Conservation (phyloP, 2,888 invertebrate species). For the Ecdyonurus torrentis region DNA sequence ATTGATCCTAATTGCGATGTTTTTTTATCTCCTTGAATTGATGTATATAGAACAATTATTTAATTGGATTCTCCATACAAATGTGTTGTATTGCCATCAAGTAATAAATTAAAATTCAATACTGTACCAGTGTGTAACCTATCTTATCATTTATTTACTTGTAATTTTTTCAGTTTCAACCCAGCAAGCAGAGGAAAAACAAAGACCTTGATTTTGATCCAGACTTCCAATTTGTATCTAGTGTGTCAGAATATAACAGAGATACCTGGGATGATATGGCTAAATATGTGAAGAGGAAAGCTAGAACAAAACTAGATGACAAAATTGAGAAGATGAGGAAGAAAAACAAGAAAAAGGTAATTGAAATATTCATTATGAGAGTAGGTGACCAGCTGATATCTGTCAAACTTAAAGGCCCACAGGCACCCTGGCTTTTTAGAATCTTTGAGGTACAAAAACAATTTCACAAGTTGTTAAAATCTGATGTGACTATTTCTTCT, state of each 20-base stretch:
- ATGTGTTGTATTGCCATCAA: neutral
- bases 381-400: no score
- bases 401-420: no score
- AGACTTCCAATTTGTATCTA: constrained; percentile 65
- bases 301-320: constrained; percentile 65
- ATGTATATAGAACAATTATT: neutral
- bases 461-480: no score
- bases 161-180: constrained; percentile 50
- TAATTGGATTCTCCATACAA: neutral
- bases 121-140: neutral
- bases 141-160: constrained; percentile 8
- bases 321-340: constrained; percentile 50
- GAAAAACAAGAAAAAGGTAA: constrained; percentile 31
- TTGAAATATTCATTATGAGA: neutral
- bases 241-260: constrained; percentile 60
- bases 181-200: constrained; percentile 55
- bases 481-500: no score
- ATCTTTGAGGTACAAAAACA: no score
- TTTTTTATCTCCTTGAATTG: neutral
- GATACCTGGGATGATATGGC: constrained; percentile 66
- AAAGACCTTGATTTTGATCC: constrained; percentile 58
- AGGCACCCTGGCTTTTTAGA: no score
- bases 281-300: constrained; percentile 64
- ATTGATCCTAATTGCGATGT: no score
- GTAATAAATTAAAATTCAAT: no score